Conservation (phyloP, 2,888 invertebrate species). For the Apotomis capreana region DNA sequence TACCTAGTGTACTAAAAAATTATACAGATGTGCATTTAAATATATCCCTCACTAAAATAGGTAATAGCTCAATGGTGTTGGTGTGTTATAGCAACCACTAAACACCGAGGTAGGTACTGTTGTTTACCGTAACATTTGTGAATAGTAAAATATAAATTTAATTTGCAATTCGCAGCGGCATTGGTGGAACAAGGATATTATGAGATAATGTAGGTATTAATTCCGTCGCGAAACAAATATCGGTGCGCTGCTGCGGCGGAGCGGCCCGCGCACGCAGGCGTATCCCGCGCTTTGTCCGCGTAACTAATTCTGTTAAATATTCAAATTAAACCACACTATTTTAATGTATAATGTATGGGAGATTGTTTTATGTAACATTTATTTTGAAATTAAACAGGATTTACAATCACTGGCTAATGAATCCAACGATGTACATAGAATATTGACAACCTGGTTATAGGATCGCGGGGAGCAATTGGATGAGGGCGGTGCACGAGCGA, state of each 20-base stretch:
- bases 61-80: too few relatives aligned
- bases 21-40: too few relatives aligned
- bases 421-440: too few relatives aligned
- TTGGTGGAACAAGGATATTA: constrained; percentile 3
- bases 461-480: too few relatives aligned
- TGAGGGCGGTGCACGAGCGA: too few relatives aligned
- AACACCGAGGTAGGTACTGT: background rate
- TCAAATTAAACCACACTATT: background rate
- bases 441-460: too few relatives aligned
- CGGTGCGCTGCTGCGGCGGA: background rate
- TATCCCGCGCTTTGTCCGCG: constrained; percentile 10
- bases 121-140: background rate
- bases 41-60: too few relatives aligned
- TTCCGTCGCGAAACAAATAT: constrained; percentile 3
- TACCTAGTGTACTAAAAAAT: too few relatives aligned
- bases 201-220: background rate
- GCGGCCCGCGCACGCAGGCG: background rate
- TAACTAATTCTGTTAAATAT: constrained; percentile 23
- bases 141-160: background rate
- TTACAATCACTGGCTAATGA: too few relatives aligned
- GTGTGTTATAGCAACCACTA: too few relatives aligned
- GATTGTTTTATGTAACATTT: background rate
- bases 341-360: background rate
- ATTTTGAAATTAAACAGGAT: background rate
- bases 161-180: background rate